Evolutionary conservation across 2,797 vertebrate species (phyloP).

Genomic region (Dromococcyx pavoninus): DNA sequence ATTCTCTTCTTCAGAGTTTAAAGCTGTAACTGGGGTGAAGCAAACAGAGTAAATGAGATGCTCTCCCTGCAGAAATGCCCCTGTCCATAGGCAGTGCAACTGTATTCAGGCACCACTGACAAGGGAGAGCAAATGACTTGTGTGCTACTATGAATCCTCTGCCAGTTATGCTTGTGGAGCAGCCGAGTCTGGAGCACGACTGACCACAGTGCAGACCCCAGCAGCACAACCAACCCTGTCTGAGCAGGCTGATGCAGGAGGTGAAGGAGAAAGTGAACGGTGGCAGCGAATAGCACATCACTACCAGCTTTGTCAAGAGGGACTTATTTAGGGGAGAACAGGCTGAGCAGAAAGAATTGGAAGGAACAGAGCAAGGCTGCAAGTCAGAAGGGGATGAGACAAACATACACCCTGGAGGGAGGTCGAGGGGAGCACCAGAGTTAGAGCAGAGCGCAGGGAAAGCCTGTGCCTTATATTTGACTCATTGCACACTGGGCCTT

Average conservation of each 20-base stretch:
- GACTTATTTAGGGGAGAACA: background rate
- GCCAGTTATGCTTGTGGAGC: background rate
- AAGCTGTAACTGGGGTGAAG: conserved; percentile 78
- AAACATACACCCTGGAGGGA: background rate
- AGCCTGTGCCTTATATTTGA: background rate
- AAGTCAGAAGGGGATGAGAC: background rate
- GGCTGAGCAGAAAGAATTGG: background rate
- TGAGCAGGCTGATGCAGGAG: background rate
- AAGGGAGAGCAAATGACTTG: background rate
- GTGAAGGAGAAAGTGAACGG: background rate
- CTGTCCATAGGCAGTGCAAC: background rate
- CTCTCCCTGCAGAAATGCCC: background rate
- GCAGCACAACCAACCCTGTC: background rate
- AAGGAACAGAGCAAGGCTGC: background rate
- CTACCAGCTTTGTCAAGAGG: background rate
- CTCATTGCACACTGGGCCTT: background rate
- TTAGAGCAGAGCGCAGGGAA: background rate
- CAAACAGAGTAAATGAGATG: conserved; percentile 1
- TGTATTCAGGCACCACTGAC: background rate
- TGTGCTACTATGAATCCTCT: background rate
- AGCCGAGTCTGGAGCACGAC: background rate
- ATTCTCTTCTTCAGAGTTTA: conserved; percentile 90
- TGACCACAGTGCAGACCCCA: background rate
- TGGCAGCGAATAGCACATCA: background rate
- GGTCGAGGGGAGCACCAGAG: background rate